phyloP scores from a whole-genome alignment of 2,113 vertebrate species.

The Tauraco erythrolophus region DNA sequence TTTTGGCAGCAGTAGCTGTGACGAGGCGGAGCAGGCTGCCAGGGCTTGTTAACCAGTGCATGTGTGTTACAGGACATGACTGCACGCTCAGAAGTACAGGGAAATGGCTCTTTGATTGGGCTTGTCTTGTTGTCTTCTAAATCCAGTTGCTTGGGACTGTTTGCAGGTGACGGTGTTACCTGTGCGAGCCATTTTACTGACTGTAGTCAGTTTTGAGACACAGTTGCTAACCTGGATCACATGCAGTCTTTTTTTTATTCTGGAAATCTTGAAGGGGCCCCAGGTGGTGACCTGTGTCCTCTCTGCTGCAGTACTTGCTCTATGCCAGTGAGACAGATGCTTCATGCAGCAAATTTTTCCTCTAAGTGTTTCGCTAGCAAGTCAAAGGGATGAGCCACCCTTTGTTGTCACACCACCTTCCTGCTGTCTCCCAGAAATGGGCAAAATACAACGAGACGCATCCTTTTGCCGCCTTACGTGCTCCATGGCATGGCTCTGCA shows the following conservation, averaged over 20 bases:
- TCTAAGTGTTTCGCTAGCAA: background rate
- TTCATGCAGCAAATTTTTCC: background rate
- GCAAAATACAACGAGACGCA: background rate
- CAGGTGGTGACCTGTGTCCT: background rate
- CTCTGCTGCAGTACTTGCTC: background rate
- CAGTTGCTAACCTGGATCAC: background rate
- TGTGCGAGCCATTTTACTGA: background rate
- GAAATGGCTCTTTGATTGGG: background rate
- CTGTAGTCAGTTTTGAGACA: background rate
- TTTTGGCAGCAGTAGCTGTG: constrained; percentile 27
- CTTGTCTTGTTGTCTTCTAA: background rate
- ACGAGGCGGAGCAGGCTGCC: background rate
- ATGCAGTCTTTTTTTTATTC: background rate
- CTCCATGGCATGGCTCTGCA: background rate
- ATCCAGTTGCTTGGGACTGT: background rate
- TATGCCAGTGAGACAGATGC: background rate
- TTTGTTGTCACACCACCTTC: background rate
- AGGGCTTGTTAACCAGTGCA: background rate
- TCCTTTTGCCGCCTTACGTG: background rate
- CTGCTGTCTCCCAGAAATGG: background rate
- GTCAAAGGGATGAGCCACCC: background rate
- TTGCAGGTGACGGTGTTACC: background rate
- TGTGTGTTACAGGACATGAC: background rate
- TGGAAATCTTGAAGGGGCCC: background rate
- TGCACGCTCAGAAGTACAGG: background rate